Base-by-base conservation (phyloP, 2,113 vertebrate genomes). In the Fukomys damarensis region DNA sequence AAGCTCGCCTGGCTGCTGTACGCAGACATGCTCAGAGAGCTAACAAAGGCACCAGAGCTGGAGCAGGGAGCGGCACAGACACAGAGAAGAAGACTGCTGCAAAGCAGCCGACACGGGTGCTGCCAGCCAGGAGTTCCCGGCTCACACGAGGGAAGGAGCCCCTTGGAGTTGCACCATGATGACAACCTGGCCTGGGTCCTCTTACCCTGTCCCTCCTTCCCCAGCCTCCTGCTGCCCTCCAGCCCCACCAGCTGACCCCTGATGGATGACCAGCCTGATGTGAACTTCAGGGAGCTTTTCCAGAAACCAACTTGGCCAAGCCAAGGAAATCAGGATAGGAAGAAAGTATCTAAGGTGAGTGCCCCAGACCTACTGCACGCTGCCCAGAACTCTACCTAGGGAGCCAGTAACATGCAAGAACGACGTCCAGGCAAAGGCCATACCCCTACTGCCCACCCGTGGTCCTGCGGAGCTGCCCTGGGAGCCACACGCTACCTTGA, bases 401-500 rank as follows among this genome's bases (percentile, higher is more conserved):
- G 43, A 46, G 54, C 38, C 38, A 74, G 80, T 30, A 26, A 26
- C 22, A 82, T 4, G 28, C 4, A 2, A 46, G 63, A 19, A 35
- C 28, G 5, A 11, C 38, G 0, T 2, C 19, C 38, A 70, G n/a
- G 52, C 4, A 8, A 14, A 5, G 14, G 10, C 82, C 24, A 10
- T 0, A 0, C 1, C 32, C 41, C 56, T 14, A 5, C 13, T 3
- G 28, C 43, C 52, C 28, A 17, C 22, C n/a, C n/a, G 26, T 5
- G 1, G 41, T 28, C 72, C 2, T 4, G 38, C 38, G n/a, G 66
- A 26, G 41, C n/a, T 70, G 66, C 68, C 66, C n/a, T 32, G 24
- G 24, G 41, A 46, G 41, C 26, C 2, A 1, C 28, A 22, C 4
- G 0, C 68, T 97, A 99, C 99, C 99, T 99, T 99, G 76, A 99